Evolutionary conservation across 64 coral and sea anemone genomes (phyloP).

Genomic region (Stichodactyla mertensii): DNA sequence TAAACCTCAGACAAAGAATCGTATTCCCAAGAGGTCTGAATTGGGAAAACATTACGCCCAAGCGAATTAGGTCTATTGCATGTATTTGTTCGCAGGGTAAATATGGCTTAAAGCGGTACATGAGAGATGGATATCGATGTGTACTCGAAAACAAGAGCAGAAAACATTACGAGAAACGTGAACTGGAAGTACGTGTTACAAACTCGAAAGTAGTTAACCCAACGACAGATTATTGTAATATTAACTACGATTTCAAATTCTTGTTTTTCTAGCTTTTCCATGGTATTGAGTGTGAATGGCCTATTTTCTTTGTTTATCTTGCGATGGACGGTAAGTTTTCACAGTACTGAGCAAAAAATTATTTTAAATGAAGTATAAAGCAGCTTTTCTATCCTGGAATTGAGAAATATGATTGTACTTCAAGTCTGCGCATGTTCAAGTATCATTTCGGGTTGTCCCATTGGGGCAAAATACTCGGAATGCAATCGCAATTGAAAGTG

Average conservation of each 20-base stretch:
- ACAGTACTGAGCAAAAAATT: background rate
- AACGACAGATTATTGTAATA: background rate
- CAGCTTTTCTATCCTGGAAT: too few relatives aligned
- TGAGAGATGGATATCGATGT: constrained; percentile 80
- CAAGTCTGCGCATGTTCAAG: too few relatives aligned
- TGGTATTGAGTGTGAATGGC: constrained; percentile 93
- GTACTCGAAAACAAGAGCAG: constrained; percentile 81
- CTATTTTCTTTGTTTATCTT: constrained; percentile 87
- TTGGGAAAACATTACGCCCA: too few relatives aligned
- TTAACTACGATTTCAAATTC: background rate
- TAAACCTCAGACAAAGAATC: too few relatives aligned
- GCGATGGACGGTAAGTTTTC: constrained; percentile 70
- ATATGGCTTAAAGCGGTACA: constrained; percentile 88
- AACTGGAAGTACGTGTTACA: constrained; percentile 63
- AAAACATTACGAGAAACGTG: constrained; percentile 76
- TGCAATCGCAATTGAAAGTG: too few relatives aligned
- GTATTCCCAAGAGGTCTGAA: too few relatives aligned
- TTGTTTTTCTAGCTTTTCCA: constrained; percentile 60
- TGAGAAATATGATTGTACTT: too few relatives aligned
- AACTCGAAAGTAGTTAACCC: too few relatives aligned
- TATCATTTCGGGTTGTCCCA: too few relatives aligned
- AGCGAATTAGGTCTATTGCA: too few relatives aligned
- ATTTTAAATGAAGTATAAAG: background rate
- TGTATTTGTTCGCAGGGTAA: constrained; percentile 44
- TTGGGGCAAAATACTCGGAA: too few relatives aligned